Percentiles rank a stretch among this genome's conserved stretches.
These are phyloP conservation scores for Epinephelus lanceolatus DNA, from an alignment of 2,113 vertebrate genomes.

Conservation along the genomic window DNA sequence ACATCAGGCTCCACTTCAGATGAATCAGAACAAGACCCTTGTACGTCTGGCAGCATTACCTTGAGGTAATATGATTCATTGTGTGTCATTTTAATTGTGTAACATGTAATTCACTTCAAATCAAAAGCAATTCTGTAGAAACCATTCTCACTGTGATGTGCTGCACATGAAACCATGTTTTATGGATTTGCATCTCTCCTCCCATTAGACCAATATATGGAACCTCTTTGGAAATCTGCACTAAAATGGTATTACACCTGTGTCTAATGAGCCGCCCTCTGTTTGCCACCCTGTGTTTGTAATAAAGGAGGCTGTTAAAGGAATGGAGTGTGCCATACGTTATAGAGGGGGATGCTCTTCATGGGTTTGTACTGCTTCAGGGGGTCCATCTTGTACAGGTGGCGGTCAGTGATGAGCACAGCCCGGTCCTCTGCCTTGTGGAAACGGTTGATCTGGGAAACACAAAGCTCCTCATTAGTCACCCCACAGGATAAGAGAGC, in stretches of 20 bases:
- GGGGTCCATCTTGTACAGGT: conserved; percentile 99
- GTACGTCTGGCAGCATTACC: no score
- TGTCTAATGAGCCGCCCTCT: background rate
- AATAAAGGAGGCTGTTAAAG: background rate
- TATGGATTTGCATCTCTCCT: background rate
- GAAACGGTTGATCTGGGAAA: conserved; percentile 94
- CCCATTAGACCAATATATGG: background rate
- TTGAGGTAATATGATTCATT: background rate
- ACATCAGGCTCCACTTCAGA: no score
- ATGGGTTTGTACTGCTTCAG: conserved; percentile 96
- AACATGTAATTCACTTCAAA: background rate
- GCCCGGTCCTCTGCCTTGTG: conserved; percentile 94
- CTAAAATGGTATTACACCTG: accelerated
- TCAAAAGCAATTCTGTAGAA: background rate
- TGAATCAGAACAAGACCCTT: background rate
- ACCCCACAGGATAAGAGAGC: conserved; percentile 28
- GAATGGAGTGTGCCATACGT: conserved; percentile 83
- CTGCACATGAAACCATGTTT: background rate
- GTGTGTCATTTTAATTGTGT: background rate
- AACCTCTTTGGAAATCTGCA: background rate
- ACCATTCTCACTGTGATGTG: background rate
- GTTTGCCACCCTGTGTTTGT: background rate
- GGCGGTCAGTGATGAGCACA: conserved; percentile 95
- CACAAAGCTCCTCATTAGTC: conserved; percentile 64
- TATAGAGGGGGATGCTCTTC: conserved; percentile 97